Conservation (phyloP, 2,797 vertebrate genomes). For the Serranus cabrilla region DNA sequence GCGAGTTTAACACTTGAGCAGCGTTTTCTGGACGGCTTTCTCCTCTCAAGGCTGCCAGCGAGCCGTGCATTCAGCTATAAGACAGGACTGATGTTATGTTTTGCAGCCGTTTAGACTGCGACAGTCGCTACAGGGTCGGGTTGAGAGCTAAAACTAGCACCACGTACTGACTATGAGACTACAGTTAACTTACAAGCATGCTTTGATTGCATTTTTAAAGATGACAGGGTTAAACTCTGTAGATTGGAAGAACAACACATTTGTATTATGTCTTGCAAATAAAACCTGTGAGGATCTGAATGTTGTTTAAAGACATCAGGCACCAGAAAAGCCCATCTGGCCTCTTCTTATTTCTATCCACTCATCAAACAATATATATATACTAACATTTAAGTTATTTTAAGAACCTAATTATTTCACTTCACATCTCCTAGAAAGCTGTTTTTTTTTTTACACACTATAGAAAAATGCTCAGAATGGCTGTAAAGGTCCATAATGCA, state of each 20-base stretch:
- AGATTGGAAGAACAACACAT: slow-evolving; percentile 76
- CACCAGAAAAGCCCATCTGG: neutral
- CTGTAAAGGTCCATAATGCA: neutral
- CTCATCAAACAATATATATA: slow-evolving; percentile 13
- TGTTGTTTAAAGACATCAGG: slow-evolving; percentile 1
- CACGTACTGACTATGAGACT: slow-evolving; percentile 44
- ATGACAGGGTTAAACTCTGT: slow-evolving; percentile 77
- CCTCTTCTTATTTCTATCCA: slow-evolving; percentile 5
- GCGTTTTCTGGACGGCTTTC: slow-evolving; percentile 37
- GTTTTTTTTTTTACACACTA: neutral
- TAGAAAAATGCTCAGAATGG: neutral
- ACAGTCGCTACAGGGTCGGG: slow-evolving; percentile 56
- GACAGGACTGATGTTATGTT: slow-evolving; percentile 32
- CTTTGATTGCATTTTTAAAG: slow-evolving; percentile 75
- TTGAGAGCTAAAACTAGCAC: slow-evolving; percentile 72
- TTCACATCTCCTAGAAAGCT: neutral
- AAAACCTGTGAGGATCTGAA: slow-evolving; percentile 17
- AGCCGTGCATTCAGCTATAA: slow-evolving; percentile 51
- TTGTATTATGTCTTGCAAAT: slow-evolving; percentile 26
- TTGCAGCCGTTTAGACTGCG: slow-evolving; percentile 3
- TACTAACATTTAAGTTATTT: slow-evolving; percentile 8
- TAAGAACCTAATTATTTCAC: neutral
- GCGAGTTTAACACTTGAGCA: slow-evolving; percentile 35
- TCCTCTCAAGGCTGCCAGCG: slow-evolving; percentile 61
- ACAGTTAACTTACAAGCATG: slow-evolving; percentile 78